Percentiles rank a stretch among this genome's conserved stretches.
Conservation (phyloP, 23 tunicate genomes). For the Diplosoma virens region DNA sequence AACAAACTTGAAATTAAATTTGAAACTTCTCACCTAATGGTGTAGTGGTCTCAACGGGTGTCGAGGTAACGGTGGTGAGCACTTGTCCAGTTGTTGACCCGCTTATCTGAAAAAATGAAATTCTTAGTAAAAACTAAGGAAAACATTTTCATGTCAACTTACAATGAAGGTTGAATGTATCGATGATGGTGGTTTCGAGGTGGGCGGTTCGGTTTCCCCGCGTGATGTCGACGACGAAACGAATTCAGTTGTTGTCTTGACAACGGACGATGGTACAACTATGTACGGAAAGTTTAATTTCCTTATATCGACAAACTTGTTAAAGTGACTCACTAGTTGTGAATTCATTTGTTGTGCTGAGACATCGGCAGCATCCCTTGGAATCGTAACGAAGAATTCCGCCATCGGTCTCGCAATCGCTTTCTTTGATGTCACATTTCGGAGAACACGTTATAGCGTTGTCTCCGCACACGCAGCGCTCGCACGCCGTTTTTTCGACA, state of each 20-base stretch:
- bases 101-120: too few species aligned
- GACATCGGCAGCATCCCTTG: constrained; percentile 67
- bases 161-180: too few species aligned
- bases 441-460: constrained; percentile 42
- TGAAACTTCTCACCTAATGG: constrained; percentile 40
- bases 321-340: background rate
- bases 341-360: background rate
- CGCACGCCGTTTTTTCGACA: constrained; percentile 40
- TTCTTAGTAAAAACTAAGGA: too few species aligned
- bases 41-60: constrained; percentile 19
- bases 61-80: background rate
- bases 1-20: too few species aligned
- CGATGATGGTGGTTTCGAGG: too few species aligned
- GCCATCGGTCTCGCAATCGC: constrained; percentile 38
- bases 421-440: constrained; percentile 31
- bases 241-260: background rate
- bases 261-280: constrained; percentile 3
- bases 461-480: constrained; percentile 56
- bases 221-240: too few species aligned
- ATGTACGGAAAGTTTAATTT: too few species aligned
- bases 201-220: too few species aligned
- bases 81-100: too few species aligned
- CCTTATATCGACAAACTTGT: too few species aligned
- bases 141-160: too few species aligned
- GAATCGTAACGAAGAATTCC: constrained; percentile 31